Conservation (phyloP, 2,797 vertebrate genomes). For the Caiman crocodilus region DNA sequence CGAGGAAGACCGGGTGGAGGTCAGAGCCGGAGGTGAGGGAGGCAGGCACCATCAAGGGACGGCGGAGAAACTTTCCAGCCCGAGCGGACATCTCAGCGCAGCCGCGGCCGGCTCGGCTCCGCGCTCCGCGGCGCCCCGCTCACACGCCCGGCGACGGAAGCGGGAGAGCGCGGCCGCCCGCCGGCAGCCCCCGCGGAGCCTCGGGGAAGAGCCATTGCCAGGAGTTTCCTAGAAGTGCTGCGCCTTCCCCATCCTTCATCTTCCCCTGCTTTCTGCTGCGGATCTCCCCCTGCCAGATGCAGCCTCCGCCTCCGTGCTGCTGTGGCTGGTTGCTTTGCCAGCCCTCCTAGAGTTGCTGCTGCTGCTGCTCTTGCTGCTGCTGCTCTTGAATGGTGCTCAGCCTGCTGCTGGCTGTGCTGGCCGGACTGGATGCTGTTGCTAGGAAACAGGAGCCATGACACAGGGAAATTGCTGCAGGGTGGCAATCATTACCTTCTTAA, state of each 20-base stretch:
- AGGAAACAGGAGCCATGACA: constrained; percentile 82
- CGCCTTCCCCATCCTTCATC: constrained; percentile 50
- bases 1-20: constrained; percentile 58
- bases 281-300: background rate
- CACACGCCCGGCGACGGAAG: constrained; percentile 32
- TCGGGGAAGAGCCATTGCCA: constrained; percentile 54
- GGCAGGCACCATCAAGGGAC: constrained; percentile 61
- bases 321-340: background rate
- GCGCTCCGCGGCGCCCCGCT: background rate
- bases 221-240: constrained; percentile 66
- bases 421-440: constrained; percentile 80
- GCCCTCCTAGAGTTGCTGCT: background rate
- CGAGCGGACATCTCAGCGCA: constrained; percentile 66
- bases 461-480: constrained; percentile 82
- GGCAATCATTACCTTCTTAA: constrained; percentile 71
- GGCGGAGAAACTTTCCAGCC: constrained; percentile 82
- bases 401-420: constrained; percentile 35
- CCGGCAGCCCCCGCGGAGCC: constrained; percentile 21
- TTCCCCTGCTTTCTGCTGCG: background rate
- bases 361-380: background rate
- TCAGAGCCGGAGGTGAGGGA: constrained; percentile 38
- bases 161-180: constrained; percentile 35
- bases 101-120: constrained; percentile 53
- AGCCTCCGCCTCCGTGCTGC: background rate
- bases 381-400: constrained; percentile 10